These are phyloP conservation scores for Atractosteus spatula DNA, from an alignment of 2,113 vertebrate genomes.

Conservation along the genomic window DNA sequence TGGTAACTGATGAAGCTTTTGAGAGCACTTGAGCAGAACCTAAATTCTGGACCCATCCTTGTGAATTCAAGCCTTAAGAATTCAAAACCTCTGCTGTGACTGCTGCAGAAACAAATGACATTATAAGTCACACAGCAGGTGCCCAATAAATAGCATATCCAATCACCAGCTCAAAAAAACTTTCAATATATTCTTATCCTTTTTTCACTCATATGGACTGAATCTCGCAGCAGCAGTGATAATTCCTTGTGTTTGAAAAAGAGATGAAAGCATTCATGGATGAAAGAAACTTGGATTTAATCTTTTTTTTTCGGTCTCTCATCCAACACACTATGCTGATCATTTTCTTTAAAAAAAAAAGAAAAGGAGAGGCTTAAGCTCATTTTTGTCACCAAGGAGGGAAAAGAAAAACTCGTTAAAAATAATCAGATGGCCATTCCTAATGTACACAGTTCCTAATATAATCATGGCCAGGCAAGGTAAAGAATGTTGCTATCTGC, in stretches of 20 bases:
- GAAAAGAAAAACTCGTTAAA: constrained; percentile 71
- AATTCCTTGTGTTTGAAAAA: constrained; percentile 85
- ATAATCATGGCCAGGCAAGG: constrained; percentile 77
- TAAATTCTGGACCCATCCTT: too few species aligned
- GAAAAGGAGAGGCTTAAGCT: constrained; percentile 81
- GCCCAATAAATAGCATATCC: neutral
- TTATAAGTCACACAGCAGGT: constrained; percentile 1
- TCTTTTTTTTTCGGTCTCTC: constrained; percentile 78
- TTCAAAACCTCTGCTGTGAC: too few species aligned
- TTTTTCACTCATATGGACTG: constrained; percentile 75
- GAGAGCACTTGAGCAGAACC: too few species aligned
- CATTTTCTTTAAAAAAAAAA: constrained; percentile 62
- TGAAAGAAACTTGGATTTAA: constrained; percentile 96
- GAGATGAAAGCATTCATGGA: constrained; percentile 94
- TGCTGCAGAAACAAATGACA: neutral
- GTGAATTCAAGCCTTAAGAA: too few species aligned
- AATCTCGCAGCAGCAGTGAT: constrained; percentile 80
- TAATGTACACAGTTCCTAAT: constrained; percentile 82
- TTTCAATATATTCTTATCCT: constrained; percentile 72
- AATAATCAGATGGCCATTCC: constrained; percentile 79
- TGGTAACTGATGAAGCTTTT: too few species aligned
- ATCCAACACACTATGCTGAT: constrained; percentile 79
- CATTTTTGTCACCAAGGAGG: constrained; percentile 73
- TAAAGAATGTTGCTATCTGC: constrained; percentile 76
- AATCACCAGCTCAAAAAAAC: neutral